A percentile compares a stretch with the other conserved stretches of the same genome.
Evolutionary conservation across 2,797 vertebrate genomes (phyloP).

Genomic region (Lagodon rhomboides): DNA sequence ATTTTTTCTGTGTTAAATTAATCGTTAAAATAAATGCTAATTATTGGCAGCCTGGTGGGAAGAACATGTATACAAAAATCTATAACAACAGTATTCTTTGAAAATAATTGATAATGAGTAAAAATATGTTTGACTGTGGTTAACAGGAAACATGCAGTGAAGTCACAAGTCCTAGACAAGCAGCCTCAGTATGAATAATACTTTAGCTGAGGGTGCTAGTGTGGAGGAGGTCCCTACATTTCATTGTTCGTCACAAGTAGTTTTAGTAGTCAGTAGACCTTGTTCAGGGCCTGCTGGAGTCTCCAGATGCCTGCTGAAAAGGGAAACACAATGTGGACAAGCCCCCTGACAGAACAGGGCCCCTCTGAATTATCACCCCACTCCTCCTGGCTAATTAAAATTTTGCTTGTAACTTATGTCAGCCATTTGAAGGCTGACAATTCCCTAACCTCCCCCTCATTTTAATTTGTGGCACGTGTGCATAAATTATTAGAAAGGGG

Average conservation of each 20-base stretch:
- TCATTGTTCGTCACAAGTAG: constrained; percentile 77
- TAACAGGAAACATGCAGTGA: constrained; percentile 15
- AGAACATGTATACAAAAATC: neutral
- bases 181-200: constrained; percentile 63
- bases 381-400: constrained; percentile 98
- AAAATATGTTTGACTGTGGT: neutral
- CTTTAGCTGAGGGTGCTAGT: constrained; percentile 63
- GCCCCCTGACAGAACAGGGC: constrained; percentile 87
- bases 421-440: constrained; percentile 89
- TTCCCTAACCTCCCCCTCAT: constrained; percentile 84
- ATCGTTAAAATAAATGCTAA: neutral
- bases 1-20: too few relatives aligned
- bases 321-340: constrained; percentile 84
- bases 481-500: constrained; percentile 78
- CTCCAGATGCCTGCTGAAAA: constrained; percentile 87
- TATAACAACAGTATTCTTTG: constrained; percentile 1
- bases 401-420: constrained; percentile 99
- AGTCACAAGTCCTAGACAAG: constrained; percentile 18
- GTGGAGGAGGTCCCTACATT: constrained; percentile 70
- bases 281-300: constrained; percentile 66
- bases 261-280: constrained; percentile 68
- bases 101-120: neutral
- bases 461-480: constrained; percentile 84
- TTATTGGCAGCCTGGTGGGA: neutral
- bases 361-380: constrained; percentile 93